Evolutionary conservation across 2,113 vertebrate species (phyloP), one percentile per base, ranked within the genome.

Genomic region (Trematocara nigrifrons): DNA sequence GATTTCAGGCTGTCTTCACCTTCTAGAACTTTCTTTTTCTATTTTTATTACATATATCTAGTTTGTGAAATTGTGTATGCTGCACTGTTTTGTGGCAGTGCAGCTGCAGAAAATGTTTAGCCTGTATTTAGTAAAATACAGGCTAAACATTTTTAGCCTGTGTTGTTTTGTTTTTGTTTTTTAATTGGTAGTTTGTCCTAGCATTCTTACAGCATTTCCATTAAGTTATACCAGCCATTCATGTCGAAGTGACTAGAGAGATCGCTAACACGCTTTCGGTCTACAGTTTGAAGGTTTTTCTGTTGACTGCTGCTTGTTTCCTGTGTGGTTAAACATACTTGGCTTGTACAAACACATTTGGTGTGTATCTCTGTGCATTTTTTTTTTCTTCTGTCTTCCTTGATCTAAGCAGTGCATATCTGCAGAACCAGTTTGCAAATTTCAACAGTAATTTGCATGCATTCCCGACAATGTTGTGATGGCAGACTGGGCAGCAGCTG

Each of bases 381-480:
- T 76, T 88, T 88, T 88, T 78, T 82, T 10, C 54, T 78, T 84
- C 81, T 9, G 78, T 64, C 49, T 85, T 87, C 51, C 61, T 83
- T 57, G 82, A 57, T 90, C 66, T 89, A 79, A 90, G 82, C 54
- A 52, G 20, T 61, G 91, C 86, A 61, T 92, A 83, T 82, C 91
- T 85, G 81, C 89, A 88, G 87, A 91, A 89, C 84, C 81, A 84
- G 82, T 91, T 91, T 94, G 94, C 93, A 93, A 89, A 93, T 94
- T 87, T 87, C 31, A 56, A 49, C n/a, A 71, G 33, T 82, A 35
- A 94, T 96, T 95, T 96, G 93, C 96, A 95, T 96, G 89, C 53
- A 29, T 91, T 94, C 83, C 86, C n/a, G 64, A 69, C 87, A 90
- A 77, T 79, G 71, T 57, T 49, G 40, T 54, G 84, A 80, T 84